These are phyloP conservation scores for Pseudochirops corinnae DNA, from an alignment of 2,797 vertebrate genomes.

Conservation along the genomic window DNA sequence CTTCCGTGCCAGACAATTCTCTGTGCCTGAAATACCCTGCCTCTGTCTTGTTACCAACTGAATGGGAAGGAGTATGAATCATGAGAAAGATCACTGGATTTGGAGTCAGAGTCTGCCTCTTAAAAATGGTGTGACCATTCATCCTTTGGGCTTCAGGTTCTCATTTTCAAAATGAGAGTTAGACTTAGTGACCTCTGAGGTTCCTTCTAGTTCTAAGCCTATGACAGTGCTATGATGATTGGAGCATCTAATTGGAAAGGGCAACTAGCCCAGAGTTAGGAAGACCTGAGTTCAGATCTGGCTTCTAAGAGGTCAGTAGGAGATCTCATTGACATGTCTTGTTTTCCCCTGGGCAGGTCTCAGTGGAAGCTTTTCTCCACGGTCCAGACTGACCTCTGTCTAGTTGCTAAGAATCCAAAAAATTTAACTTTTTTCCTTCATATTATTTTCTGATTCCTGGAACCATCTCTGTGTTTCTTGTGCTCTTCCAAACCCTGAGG, in stretches of 20 bases:
- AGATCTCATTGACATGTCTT: background rate
- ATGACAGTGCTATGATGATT: background rate
- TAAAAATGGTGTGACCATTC: background rate
- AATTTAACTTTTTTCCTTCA: background rate
- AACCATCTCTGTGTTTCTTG: background rate
- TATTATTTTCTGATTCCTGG: background rate
- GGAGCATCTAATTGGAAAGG: background rate
- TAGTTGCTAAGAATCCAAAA: background rate
- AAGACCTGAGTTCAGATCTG: background rate
- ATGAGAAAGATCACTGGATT: background rate
- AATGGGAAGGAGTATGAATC: background rate
- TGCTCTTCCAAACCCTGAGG: background rate
- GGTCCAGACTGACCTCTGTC: background rate
- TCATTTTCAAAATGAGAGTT: background rate
- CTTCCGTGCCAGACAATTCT: background rate
- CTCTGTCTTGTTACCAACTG: background rate
- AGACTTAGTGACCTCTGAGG: background rate
- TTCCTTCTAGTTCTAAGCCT: background rate
- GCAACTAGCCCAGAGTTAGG: background rate
- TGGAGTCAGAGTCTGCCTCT: background rate
- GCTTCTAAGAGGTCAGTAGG: background rate
- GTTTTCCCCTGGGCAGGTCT: background rate
- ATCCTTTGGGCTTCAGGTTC: background rate
- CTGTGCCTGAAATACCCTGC: background rate
- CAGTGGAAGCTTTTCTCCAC: background rate